Percentiles rank a stretch among this genome's conserved stretches.
Evolutionary conservation across 2,797 vertebrate genomes (phyloP).

Genomic region (Choloepus didactylus): DNA sequence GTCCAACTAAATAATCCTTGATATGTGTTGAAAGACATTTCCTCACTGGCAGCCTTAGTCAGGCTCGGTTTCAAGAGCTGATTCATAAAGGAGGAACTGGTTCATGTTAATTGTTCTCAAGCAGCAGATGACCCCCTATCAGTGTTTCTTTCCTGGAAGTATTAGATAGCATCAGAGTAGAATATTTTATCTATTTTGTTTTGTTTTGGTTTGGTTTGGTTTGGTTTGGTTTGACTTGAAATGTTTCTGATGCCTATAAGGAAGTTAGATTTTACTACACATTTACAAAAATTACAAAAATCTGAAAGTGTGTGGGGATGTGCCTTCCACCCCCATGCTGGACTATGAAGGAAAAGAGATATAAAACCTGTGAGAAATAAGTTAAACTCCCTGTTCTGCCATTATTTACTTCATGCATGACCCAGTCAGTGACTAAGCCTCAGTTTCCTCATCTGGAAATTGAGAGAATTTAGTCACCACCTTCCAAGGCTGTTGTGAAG

Average conservation of each 20-base stretch:
- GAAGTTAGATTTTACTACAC: not conserved
- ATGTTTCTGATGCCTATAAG: not conserved
- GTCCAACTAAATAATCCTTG: not conserved
- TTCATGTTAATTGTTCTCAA: not conserved
- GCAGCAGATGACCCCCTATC: not conserved
- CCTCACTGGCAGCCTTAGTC: not conserved
- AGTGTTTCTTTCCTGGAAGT: not conserved
- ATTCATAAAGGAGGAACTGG: not conserved
- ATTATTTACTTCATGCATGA: not conserved
- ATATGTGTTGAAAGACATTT: not conserved
- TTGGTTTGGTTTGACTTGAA: conserved; percentile 13
- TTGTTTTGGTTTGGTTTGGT: not conserved
- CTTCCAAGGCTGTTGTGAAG: not conserved
- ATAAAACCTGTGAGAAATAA: not conserved
- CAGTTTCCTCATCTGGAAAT: not conserved
- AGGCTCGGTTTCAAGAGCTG: not conserved
- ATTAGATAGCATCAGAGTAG: not conserved
- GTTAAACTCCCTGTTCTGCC: not conserved
- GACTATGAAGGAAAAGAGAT: not conserved
- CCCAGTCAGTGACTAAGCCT: not conserved
- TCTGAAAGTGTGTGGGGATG: not conserved
- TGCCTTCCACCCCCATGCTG: not conserved
- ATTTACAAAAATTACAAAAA: not conserved
- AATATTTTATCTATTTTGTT: not conserved
- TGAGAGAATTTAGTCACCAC: not conserved